These are phyloP conservation scores for Mormoops blainvillei DNA, from an alignment of 2,113 vertebrate genomes.

Conservation along the genomic window DNA sequence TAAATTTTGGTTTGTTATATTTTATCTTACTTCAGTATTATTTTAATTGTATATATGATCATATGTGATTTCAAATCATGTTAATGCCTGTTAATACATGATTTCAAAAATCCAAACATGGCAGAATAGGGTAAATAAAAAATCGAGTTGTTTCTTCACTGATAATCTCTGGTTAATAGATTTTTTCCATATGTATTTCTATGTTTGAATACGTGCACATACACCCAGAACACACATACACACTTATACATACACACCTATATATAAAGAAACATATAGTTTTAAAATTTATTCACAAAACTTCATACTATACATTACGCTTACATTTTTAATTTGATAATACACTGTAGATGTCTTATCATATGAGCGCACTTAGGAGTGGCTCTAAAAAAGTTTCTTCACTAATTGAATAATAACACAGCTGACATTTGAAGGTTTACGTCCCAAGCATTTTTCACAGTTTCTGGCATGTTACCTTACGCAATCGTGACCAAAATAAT, in stretches of 20 bases:
- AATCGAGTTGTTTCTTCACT: neutral
- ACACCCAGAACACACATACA: neutral
- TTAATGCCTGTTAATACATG: neutral
- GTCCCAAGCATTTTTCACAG: neutral
- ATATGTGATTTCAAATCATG: neutral
- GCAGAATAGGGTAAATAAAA: neutral
- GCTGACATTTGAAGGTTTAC: neutral
- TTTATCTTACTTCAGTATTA: neutral
- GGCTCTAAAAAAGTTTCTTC: neutral
- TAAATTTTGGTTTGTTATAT: neutral
- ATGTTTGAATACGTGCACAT: neutral
- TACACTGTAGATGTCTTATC: neutral
- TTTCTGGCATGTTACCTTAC: neutral
- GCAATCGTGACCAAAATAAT: neutral
- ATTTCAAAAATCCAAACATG: neutral
- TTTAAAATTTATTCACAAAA: neutral
- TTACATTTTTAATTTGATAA: neutral
- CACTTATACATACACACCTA: neutral
- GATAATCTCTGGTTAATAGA: neutral
- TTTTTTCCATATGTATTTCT: neutral
- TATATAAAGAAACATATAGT: neutral
- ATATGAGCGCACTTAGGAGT: neutral
- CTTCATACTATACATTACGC: neutral
- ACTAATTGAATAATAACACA: neutral
- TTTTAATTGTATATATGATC: neutral